A percentile compares a stretch with the other conserved stretches of the same genome.
Conservation (phyloP, 2,113 vertebrate genomes). For the Ivindomyrus marchei region DNA sequence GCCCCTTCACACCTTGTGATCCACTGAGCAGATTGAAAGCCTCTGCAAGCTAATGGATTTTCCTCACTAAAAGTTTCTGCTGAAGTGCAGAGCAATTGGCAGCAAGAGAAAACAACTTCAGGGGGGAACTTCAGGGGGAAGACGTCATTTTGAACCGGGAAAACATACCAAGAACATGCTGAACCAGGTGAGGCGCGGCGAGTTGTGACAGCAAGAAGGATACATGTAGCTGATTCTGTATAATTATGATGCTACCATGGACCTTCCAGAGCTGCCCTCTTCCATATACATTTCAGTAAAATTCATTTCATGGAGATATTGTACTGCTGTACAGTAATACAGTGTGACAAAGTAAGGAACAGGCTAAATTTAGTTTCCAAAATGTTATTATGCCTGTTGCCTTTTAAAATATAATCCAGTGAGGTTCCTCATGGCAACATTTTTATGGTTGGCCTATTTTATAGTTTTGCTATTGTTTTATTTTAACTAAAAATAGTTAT, state of each 20-base stretch:
- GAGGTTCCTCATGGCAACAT: background rate
- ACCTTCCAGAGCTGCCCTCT: background rate
- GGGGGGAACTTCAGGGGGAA: background rate
- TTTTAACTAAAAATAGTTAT: background rate
- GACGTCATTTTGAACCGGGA: slow-evolving; percentile 15
- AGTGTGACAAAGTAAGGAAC: background rate
- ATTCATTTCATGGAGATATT: background rate
- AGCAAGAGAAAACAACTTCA: background rate
- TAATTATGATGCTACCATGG: background rate
- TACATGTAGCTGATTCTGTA: background rate
- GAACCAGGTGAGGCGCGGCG: background rate
- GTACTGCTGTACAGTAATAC: background rate
- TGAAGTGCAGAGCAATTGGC: background rate
- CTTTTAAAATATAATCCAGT: background rate
- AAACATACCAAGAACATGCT: background rate
- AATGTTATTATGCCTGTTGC: background rate
- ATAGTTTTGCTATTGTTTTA: background rate
- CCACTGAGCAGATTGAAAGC: background rate
- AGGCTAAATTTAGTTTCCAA: background rate
- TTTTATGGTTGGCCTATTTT: background rate
- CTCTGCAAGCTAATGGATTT: slow-evolving; percentile 18
- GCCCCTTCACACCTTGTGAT: slow-evolving; percentile 5
- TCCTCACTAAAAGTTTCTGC: background rate
- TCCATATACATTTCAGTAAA: background rate
- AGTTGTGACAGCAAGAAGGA: background rate